Conservation (phyloP, 2,113 vertebrate species). For the Urocynchramus pylzowi region DNA sequence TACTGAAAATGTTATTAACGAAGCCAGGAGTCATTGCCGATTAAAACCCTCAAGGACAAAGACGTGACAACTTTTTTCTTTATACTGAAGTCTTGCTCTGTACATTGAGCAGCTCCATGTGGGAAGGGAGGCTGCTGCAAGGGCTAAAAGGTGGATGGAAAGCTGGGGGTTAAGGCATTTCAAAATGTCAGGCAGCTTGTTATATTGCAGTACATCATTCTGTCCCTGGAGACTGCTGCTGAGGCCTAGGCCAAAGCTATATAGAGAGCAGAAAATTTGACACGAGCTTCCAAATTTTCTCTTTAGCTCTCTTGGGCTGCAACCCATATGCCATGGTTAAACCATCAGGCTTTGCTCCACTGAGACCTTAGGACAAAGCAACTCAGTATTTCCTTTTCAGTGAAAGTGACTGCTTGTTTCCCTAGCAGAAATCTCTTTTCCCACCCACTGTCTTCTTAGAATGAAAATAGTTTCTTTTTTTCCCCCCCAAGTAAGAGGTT, state of each 20-base stretch:
- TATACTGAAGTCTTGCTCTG: not conserved
- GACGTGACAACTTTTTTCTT: constrained; percentile 49
- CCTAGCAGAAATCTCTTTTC: constrained; percentile 28
- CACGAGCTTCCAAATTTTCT: constrained; percentile 46
- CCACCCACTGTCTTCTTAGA: constrained; percentile 43
- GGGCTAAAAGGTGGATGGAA: constrained; percentile 23
- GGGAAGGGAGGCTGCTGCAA: constrained; percentile 15
- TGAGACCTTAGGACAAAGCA: constrained; percentile 37
- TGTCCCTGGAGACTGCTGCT: constrained; percentile 51
- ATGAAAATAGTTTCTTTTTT: not conserved
- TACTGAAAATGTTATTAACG: constrained; percentile 33
- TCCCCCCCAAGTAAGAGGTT: not conserved
- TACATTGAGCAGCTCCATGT: not conserved
- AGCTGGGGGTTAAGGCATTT: constrained; percentile 61
- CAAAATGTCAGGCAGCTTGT: constrained; percentile 67
- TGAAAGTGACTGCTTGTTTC: constrained; percentile 45
- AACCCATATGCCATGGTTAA: constrained; percentile 51
- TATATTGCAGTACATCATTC: constrained; percentile 71
- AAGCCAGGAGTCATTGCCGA: constrained; percentile 55
- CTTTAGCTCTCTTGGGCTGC: constrained; percentile 51
- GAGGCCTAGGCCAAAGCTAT: constrained; percentile 34
- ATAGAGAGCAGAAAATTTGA: constrained; percentile 56
- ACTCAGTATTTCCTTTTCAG: constrained; percentile 45
- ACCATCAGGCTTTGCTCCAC: constrained; percentile 37
- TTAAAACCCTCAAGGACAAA: constrained; percentile 78